A percentile compares a stretch with the other conserved stretches of the same genome.
Conservation (phyloP, 2,113 vertebrate genomes). For the Diadophis punctatus region DNA sequence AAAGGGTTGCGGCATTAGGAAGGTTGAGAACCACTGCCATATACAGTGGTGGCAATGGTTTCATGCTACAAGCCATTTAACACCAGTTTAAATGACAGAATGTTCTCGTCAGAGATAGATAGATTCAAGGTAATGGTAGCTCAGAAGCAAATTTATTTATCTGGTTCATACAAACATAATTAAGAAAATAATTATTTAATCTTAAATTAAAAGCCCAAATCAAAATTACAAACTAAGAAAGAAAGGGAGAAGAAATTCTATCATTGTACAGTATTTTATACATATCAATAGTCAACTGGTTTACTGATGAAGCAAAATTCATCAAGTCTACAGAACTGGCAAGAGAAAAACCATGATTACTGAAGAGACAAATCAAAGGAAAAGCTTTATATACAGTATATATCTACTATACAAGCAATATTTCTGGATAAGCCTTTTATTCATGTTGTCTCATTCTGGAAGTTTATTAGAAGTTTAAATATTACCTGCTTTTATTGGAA, state of each 20-base stretch:
- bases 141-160: not conserved
- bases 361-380: too few species aligned
- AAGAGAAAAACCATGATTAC: too few species aligned
- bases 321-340: too few species aligned
- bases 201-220: not conserved
- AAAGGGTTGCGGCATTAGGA: too few species aligned
- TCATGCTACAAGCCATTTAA: not conserved
- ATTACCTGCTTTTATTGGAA: too few species aligned
- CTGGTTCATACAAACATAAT: not conserved
- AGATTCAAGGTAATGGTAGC: not conserved
- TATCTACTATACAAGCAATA: too few species aligned
- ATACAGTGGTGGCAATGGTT: not conserved
- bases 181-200: not conserved
- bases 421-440: too few species aligned
- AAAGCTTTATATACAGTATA: too few species aligned
- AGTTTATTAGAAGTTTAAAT: too few species aligned
- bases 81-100: not conserved
- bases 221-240: not conserved
- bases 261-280: not conserved
- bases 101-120: not conserved
- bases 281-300: not conserved
- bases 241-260: not conserved
- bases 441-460: too few species aligned
- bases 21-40: too few species aligned
- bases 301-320: too few species aligned